Base-by-base conservation (phyloP, 2,797 vertebrate species). In the Gambelia wislizenii region DNA sequence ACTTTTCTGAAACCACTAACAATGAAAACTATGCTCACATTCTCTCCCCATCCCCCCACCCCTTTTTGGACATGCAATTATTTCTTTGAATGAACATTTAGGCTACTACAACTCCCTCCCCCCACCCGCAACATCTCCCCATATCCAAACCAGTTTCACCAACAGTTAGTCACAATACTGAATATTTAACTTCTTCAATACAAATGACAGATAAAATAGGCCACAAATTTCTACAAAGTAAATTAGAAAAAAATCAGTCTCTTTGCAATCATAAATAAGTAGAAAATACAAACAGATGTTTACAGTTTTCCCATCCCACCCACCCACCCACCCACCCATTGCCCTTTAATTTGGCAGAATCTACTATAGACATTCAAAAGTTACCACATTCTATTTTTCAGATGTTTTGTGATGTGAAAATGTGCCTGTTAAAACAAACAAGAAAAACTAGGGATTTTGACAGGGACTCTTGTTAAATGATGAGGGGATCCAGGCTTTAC, bases 321-420 rank as follows among this genome's bases (percentile, higher is more conserved):
- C 1, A 10, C 56, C 6, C 4, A 33, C 80, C 87, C 25, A 27
- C 5, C 44, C 87, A 42, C 61, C 36, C 79, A 69, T 88, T 92
- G 94, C 93, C 92, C 95, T 94, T 92, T 79, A 89, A 94, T 95
- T 96, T 95, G 94, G 96, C 96, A 97, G 94, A 95, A 83, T 76
- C 85, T 90, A 52, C 87, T 20, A 72, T 91, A 92, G 92, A 96
- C 92, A 92, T 25, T 90, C 56, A 93, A 47, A 92, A 87, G 92
- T 92, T 91, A 88, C 87, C 93, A 94, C 90, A 85, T 87, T 89
- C 92, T 91, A 92, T 93, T 89, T 67, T 90, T 92, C 80, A 92
- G 91, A 93, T 91, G 90, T 79, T 88, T 83, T 89, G 91, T 76
- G n/a, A 76, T 89, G 89, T 78, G 88, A 90, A 83, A 77, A 67